phyloP scores from a whole-genome alignment of 2,888 invertebrate genomes.

The Masnerella sp. region DNA sequence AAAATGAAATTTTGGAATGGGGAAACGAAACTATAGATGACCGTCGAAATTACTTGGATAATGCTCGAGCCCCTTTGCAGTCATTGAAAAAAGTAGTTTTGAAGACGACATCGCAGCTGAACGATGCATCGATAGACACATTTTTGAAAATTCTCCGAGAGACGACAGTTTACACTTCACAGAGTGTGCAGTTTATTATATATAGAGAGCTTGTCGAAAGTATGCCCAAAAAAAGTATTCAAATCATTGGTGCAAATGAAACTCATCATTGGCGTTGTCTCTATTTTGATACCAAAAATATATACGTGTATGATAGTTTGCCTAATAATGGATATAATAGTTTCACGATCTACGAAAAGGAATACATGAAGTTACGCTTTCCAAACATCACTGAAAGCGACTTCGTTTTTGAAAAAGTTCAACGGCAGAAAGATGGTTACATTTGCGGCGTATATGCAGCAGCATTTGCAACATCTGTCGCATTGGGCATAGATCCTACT shows the following conservation, averaged over 20 bases:
- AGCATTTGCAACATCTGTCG: conserved; percentile 6
- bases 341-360: conserved; percentile 4
- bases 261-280: conserved; percentile 1
- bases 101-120: neutral
- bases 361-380: conserved; percentile 2
- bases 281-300: neutral
- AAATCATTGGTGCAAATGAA: conserved; percentile 1
- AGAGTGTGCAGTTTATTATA: conserved; percentile 11
- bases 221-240: neutral
- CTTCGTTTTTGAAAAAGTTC: conserved; percentile 1
- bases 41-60: neutral
- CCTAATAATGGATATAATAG: neutral
- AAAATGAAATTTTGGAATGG: conserved; percentile 14
- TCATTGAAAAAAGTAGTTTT: neutral
- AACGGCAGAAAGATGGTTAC: neutral
- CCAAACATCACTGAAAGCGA: neutral
- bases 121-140: conserved; percentile 3
- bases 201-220: neutral
- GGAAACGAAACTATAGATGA: neutral
- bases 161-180: neutral
- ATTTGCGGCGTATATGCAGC: conserved; percentile 3
- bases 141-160: conserved; percentile 6
- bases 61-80: neutral
- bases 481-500: conserved; percentile 6
- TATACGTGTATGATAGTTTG: conserved; percentile 3